phyloP scores from a whole-genome alignment of 35 echinoderm and acorn worm genomes.

The Ptychodera flava region DNA sequence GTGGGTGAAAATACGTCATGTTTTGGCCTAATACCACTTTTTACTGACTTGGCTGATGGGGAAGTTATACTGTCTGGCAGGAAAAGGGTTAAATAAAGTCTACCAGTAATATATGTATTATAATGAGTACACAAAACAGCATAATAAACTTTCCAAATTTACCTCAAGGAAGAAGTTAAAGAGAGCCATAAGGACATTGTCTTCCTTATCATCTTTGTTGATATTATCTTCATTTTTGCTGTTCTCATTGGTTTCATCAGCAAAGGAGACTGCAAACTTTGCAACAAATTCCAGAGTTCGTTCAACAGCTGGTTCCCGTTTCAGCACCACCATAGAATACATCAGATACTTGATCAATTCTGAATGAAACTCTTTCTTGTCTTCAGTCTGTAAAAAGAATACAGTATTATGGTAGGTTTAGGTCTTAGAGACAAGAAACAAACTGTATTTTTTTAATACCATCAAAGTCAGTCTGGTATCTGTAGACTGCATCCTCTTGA shows the following conservation, averaged over 20 bases:
- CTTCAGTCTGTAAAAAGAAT: constrained; percentile 29
- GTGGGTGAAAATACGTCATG: too few relatives aligned
- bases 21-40: too few relatives aligned
- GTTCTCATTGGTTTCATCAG: constrained; percentile 14
- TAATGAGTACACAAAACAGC: too few relatives aligned
- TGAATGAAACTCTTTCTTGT: constrained; percentile 64
- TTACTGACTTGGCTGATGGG: too few relatives aligned
- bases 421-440: neutral
- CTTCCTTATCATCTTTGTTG: neutral
- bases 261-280: constrained; percentile 83
- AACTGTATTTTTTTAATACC: neutral
- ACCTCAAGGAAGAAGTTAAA: constrained; percentile 81
- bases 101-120: too few relatives aligned
- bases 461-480: neutral
- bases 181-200: constrained; percentile 64
- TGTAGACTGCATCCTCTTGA: neutral
- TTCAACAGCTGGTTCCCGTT: constrained; percentile 84
- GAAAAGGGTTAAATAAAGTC: too few relatives aligned
- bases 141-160: too few relatives aligned
- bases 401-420: neutral
- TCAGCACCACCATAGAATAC: constrained; percentile 68
- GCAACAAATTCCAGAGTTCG: constrained; percentile 89
- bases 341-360: constrained; percentile 78
- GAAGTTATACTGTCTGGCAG: too few relatives aligned
- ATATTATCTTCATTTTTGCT: constrained; percentile 24